Evolutionary conservation across 2,797 vertebrate species (phyloP).

Genomic region (Chiroxiphia lanceolata): DNA sequence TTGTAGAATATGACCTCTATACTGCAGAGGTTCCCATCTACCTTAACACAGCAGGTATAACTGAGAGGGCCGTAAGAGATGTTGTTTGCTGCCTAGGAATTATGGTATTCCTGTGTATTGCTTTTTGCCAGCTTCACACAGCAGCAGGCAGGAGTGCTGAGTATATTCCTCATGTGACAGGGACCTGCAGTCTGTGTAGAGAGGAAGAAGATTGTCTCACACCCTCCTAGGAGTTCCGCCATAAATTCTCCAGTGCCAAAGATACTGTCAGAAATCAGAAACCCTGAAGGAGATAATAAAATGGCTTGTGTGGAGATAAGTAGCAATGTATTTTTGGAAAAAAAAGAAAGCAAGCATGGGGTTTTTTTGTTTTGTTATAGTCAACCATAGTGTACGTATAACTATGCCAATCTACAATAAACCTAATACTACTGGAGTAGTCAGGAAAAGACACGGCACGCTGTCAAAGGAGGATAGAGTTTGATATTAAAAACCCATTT

Average conservation of each 20-base stretch:
- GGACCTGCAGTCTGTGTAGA: background rate
- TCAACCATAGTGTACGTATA: background rate
- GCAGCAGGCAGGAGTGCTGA: background rate
- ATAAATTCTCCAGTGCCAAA: background rate
- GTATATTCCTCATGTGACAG: background rate
- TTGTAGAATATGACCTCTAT: background rate
- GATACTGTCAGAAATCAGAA: background rate
- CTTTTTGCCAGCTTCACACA: background rate
- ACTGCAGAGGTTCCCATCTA: background rate
- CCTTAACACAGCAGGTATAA: background rate
- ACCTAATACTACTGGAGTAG: background rate
- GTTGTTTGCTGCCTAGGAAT: background rate
- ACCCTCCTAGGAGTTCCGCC: background rate
- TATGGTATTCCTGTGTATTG: background rate
- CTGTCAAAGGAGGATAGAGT: background rate
- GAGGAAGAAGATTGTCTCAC: background rate
- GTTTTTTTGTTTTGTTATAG: background rate
- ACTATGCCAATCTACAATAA: background rate
- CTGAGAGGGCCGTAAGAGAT: background rate
- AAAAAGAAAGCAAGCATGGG: background rate
- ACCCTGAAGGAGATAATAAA: background rate
- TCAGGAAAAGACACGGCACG: background rate
- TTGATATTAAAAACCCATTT: conserved; percentile 4
- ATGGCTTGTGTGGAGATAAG: background rate
- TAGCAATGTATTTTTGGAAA: background rate